A percentile compares a stretch with the other conserved stretches of the same genome.
Conservation (phyloP, 2,113 vertebrate genomes). For the Falcunculus frontatus region DNA sequence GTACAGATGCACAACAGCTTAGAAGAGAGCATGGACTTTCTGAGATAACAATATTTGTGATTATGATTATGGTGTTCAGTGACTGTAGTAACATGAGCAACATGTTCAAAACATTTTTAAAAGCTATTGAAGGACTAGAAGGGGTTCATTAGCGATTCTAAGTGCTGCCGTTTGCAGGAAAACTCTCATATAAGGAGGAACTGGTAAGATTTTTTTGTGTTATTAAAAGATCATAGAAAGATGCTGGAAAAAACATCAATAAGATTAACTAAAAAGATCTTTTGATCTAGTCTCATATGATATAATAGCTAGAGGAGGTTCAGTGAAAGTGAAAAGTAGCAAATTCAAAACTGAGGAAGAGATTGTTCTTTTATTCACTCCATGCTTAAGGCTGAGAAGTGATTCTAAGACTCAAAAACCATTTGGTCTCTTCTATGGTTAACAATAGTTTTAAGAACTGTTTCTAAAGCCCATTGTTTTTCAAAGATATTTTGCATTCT, state of each 20-base stretch:
- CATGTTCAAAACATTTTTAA: background rate
- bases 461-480: background rate
- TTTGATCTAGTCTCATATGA: background rate
- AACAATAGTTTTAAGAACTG: background rate
- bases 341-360: background rate
- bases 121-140: background rate
- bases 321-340: background rate
- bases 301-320: background rate
- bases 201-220: background rate
- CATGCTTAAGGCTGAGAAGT: background rate
- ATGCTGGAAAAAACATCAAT: background rate
- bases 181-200: background rate
- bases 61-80: background rate
- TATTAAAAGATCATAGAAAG: background rate
- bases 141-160: background rate
- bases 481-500: background rate
- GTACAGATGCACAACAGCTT: rapidly evolving
- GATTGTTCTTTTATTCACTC: background rate
- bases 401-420: background rate
- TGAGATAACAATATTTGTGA: background rate
- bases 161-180: background rate
- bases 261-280: background rate
- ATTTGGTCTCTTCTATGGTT: background rate
- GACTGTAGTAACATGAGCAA: background rate
- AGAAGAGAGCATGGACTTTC: background rate